Evolutionary conservation across 2,797 vertebrate genomes (phyloP).

Genomic region (Tachyglossus aculeatus): DNA sequence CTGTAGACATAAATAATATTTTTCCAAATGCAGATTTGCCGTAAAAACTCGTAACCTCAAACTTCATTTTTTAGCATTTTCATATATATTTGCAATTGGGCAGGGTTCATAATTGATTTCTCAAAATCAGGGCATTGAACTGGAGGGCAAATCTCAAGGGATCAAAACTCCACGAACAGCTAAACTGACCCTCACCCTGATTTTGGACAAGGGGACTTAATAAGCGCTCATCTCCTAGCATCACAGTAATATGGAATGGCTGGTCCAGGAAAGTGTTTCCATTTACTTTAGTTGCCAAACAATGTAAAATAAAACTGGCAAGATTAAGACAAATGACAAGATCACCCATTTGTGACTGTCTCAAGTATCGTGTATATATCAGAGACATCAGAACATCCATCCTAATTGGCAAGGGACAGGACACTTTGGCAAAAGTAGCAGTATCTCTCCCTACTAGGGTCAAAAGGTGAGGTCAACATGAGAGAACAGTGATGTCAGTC

Average conservation of each 20-base stretch:
- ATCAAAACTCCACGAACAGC: neutral
- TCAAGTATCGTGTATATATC: slow-evolving; percentile 60
- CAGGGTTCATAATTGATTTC: neutral
- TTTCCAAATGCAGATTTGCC: neutral
- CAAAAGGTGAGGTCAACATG: slow-evolving; percentile 62
- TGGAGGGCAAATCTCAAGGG: neutral
- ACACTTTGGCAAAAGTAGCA: slow-evolving; percentile 37
- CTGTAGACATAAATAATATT: neutral
- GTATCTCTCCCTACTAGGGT: slow-evolving; percentile 63
- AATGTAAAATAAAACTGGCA: slow-evolving; percentile 38
- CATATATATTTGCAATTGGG: neutral
- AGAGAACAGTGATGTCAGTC: slow-evolving; percentile 60
- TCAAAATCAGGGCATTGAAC: neutral
- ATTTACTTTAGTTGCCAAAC: slow-evolving; percentile 36
- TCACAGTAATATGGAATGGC: neutral
- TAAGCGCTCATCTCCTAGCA: neutral
- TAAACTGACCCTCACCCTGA: neutral
- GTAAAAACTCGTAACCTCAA: too few relatives aligned
- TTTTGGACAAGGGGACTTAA: neutral
- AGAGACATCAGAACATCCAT: slow-evolving; percentile 57
- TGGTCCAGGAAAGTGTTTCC: slow-evolving; percentile 26
- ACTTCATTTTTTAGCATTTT: too few relatives aligned
- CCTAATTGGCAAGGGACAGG: slow-evolving; percentile 55
- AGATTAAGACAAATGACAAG: slow-evolving; percentile 63
- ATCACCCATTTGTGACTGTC: slow-evolving; percentile 51